A percentile compares a stretch with the other conserved stretches of the same genome.
Evolutionary conservation across 2,797 vertebrate genomes (phyloP).

Genomic region (Bradypus variegatus): DNA sequence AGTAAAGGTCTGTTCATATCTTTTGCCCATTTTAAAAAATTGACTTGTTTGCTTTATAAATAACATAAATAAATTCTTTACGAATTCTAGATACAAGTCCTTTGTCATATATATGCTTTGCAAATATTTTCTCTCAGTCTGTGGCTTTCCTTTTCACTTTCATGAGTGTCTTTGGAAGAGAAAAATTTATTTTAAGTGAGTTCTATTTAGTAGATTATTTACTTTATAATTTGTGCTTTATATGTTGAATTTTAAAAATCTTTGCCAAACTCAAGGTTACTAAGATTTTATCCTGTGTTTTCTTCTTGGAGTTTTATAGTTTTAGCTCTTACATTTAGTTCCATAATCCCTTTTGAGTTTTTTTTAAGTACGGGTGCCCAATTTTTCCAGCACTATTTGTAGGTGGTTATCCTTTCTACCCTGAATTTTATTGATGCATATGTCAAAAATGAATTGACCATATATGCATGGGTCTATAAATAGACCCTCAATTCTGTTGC

Average conservation of each 20-base stretch:
- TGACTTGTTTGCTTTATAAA: background rate
- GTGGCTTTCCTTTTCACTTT: constrained; percentile 1
- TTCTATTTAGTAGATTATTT: background rate
- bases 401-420: background rate
- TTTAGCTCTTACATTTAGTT: background rate
- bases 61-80: background rate
- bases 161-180: background rate
- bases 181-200: background rate
- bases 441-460: background rate
- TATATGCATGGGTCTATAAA: background rate
- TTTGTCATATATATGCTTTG: background rate
- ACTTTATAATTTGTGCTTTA: background rate
- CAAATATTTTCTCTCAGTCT: background rate
- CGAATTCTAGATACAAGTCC: background rate
- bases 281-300: background rate
- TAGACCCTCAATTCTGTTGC: background rate
- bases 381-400: background rate
- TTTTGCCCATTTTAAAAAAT: background rate
- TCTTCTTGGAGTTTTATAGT: background rate
- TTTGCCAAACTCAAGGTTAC: background rate
- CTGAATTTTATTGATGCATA: background rate
- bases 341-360: background rate
- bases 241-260: background rate
- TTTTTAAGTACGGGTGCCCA: background rate
- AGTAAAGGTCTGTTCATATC: background rate